These are phyloP conservation scores for Plagodis dolabraria DNA, from an alignment of 2,888 invertebrate species.

Conservation along the genomic window DNA sequence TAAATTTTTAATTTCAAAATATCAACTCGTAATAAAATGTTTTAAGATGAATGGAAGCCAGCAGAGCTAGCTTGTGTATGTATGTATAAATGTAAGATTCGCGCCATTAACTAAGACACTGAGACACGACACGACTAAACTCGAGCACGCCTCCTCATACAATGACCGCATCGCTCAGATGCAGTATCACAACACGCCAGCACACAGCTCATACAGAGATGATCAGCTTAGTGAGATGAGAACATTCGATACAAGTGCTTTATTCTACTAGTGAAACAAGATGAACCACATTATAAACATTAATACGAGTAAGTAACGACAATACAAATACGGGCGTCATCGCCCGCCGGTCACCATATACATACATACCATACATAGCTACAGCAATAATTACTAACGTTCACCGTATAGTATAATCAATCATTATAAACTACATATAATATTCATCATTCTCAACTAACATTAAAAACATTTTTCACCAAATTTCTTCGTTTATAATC, in stretches of 20 bases:
- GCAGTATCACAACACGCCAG: conserved; percentile 44
- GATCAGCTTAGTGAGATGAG: conserved; percentile 34
- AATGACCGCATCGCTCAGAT: conserved; percentile 35
- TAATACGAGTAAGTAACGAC: conserved; percentile 30
- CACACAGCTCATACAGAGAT: conserved; percentile 40
- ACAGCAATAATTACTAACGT: conserved; percentile 63
- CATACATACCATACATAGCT: conserved; percentile 42
- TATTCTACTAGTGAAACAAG: conserved; percentile 38
- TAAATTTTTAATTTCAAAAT: conserved; percentile 59
- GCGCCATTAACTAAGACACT: not conserved
- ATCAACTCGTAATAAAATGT: conserved; percentile 69
- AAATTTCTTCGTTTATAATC: conserved; percentile 83
- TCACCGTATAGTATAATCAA: conserved; percentile 45
- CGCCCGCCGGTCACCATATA: conserved; percentile 24
- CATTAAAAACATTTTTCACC: conserved; percentile 75
- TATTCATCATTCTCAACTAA: conserved; percentile 63
- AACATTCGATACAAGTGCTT: conserved; percentile 45
- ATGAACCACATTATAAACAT: conserved; percentile 28
- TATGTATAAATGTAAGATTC: not conserved
- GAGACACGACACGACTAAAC: too few species aligned
- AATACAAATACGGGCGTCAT: conserved; percentile 18
- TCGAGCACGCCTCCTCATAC: conserved; percentile 15
- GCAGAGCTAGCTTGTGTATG: conserved; percentile 36
- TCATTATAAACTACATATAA: conserved; percentile 57
- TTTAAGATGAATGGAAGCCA: conserved; percentile 58